Base-by-base conservation (phyloP, 2,797 vertebrate genomes). In the Chelonia mydas region DNA sequence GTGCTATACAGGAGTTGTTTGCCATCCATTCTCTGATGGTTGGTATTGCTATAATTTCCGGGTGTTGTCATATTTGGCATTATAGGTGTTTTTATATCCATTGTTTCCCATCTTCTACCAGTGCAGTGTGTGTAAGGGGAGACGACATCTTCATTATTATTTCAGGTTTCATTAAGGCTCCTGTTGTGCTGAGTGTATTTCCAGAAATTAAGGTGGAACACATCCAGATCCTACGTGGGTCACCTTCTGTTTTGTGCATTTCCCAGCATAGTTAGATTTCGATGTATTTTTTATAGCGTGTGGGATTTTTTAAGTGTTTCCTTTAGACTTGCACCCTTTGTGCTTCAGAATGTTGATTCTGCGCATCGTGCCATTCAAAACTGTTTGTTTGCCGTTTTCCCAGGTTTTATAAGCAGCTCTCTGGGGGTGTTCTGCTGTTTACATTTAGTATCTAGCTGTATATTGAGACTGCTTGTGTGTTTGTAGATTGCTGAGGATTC, bases 161-260 rank as follows among this genome's bases (percentile, higher is more conserved):
- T 72, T 72, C 68, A 72, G n/a, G n/a, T 37, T 41, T 21, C 11
- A 72, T 41, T 23, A 72, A 72, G 37, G 68, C 27, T 77, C 2
- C 0, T 10, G 37, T 57, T 55, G 9, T 59, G 10, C 45, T 61
- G 16, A 59, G 9, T 31, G 2, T 0, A 0, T 31, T 51, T 57
- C 61, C 50, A 15, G 6, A 47, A 79, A 12, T 53, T 11, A 51
- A 27, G 37, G 45, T 57, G 80, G 21, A 3, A 65, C 72, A 1
- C 6, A 12, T 12, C 15, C 37, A 53, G 8, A 2, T 50, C 1
- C 1, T 5, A 15, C 13, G 0, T 0, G 17, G 45, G 37, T 82
- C 1, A 0, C 45, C 50, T n/a, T 55, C 2, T 45, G 25, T 47
- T 25, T 77, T 49, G 28, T 77, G 68, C 68, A 41, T 77, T 77